These are phyloP conservation scores for Agrilus planipennis DNA, from an alignment of 1,140 invertebrate genomes.

Conservation along the genomic window DNA sequence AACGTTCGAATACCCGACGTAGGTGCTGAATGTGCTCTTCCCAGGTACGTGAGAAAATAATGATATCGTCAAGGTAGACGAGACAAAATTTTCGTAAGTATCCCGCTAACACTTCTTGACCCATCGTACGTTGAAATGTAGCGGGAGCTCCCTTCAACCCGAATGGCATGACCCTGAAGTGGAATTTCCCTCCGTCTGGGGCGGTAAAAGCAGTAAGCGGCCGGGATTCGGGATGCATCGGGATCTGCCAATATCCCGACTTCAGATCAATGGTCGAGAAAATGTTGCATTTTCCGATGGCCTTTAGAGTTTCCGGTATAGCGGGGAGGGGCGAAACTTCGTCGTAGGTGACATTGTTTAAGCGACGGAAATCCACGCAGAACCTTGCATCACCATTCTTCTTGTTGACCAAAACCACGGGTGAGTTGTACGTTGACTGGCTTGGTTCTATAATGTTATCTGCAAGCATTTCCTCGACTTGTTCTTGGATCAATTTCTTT, in stretches of 20 bases:
- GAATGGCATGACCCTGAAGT: constrained; percentile 21
- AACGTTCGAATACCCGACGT: constrained; percentile 7
- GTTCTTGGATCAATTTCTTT: constrained; percentile 5
- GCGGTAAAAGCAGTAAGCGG: constrained; percentile 21
- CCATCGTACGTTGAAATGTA: constrained; percentile 16
- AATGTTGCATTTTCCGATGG: constrained; percentile 8
- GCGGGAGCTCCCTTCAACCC: constrained; percentile 16
- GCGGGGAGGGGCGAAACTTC: constrained; percentile 23
- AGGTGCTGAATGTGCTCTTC: constrained; percentile 10
- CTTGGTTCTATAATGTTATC: constrained; percentile 7
- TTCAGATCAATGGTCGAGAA: constrained; percentile 19
- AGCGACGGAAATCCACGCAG: constrained; percentile 19
- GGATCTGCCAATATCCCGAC: constrained; percentile 22
- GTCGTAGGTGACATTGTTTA: constrained; percentile 33
- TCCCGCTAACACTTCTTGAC: constrained; percentile 10
- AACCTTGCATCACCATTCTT: constrained; percentile 15
- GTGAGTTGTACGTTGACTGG: constrained; percentile 1
- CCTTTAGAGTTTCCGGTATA: constrained; percentile 10
- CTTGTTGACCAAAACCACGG: constrained; percentile 10
- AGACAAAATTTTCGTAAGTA: constrained; percentile 7
- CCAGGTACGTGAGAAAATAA: constrained; percentile 1
- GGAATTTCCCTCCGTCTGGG: constrained; percentile 10
- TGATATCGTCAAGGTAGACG: constrained; percentile 14
- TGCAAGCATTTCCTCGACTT: constrained; percentile 10
- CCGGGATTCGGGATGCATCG: constrained; percentile 6